These are phyloP conservation scores for Lycaena phlaeas DNA, from an alignment of 2,888 invertebrate genomes.

Conservation along the genomic window DNA sequence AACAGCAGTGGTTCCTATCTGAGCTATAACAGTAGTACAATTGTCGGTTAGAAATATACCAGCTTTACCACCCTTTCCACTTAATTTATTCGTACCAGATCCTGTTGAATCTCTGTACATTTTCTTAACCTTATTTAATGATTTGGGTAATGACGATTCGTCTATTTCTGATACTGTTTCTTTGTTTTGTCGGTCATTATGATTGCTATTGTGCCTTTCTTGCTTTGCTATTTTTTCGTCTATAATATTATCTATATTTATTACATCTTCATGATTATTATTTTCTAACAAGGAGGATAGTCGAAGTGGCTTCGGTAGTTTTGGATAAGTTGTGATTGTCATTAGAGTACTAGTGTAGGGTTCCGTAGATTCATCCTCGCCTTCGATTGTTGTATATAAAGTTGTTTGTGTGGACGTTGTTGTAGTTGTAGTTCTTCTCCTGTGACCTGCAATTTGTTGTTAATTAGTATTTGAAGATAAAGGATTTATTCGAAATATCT, in stretches of 20 bases:
- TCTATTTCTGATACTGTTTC: constrained; percentile 47
- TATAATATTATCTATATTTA: constrained; percentile 52
- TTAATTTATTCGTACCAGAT: constrained; percentile 55
- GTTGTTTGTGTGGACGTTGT: constrained; percentile 40
- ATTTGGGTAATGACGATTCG: constrained; percentile 42
- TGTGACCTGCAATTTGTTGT: constrained; percentile 49
- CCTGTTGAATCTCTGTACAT: constrained; percentile 64
- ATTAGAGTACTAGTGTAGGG: constrained; percentile 31
- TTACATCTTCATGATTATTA: constrained; percentile 46
- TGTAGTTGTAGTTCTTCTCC: constrained; percentile 56
- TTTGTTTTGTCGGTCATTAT: constrained; percentile 37
- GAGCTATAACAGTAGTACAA: constrained; percentile 76
- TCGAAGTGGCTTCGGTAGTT: constrained; percentile 53
- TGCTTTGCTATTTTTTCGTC: constrained; percentile 37
- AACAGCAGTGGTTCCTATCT: constrained; percentile 75
- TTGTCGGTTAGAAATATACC: constrained; percentile 75
- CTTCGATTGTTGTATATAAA: constrained; percentile 34
- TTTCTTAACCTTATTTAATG: constrained; percentile 61
- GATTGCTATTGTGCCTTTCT: constrained; percentile 39
- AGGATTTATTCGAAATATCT: no score
- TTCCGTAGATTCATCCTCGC: constrained; percentile 38
- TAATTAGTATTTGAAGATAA: no score
- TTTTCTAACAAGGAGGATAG: constrained; percentile 43
- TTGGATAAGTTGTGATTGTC: constrained; percentile 36
- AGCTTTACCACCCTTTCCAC: constrained; percentile 44